A percentile compares a stretch with the other conserved stretches of the same genome.
These are phyloP conservation scores for Hucho hucho DNA, from an alignment of 2,113 vertebrate species.

Conservation along the genomic window DNA sequence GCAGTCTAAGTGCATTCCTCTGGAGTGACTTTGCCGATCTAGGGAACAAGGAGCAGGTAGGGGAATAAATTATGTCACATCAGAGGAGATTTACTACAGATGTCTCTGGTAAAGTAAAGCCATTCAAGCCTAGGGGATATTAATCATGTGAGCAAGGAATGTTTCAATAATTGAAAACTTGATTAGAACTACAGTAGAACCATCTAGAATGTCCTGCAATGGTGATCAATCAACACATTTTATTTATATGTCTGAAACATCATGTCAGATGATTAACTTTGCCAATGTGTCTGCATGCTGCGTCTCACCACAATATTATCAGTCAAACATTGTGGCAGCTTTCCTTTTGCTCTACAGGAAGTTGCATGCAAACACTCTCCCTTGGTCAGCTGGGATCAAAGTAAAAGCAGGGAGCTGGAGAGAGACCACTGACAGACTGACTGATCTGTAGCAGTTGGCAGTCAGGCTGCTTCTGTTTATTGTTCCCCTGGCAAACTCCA, in stretches of 20 bases:
- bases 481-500: too few relatives aligned
- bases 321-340: too few relatives aligned
- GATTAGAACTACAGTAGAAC: neutral
- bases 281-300: too few relatives aligned
- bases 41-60: neutral
- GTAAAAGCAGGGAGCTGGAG: too few relatives aligned
- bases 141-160: neutral
- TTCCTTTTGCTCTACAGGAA: too few relatives aligned
- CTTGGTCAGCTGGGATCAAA: too few relatives aligned
- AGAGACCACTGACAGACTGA: too few relatives aligned
- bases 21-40: constrained; percentile 2
- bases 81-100: neutral
- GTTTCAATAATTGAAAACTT: neutral
- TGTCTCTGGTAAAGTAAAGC: neutral
- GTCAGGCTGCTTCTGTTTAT: too few relatives aligned
- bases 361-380: too few relatives aligned
- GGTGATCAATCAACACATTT: neutral
- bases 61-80: neutral
- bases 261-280: too few relatives aligned
- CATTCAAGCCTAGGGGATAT: neutral
- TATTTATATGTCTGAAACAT: neutral
- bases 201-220: neutral
- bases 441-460: too few relatives aligned
- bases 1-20: constrained; percentile 21
- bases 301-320: too few relatives aligned